These are phyloP conservation scores for Catostomus latipinnis DNA, from an alignment of 2,797 vertebrate genomes.

Conservation along the genomic window DNA sequence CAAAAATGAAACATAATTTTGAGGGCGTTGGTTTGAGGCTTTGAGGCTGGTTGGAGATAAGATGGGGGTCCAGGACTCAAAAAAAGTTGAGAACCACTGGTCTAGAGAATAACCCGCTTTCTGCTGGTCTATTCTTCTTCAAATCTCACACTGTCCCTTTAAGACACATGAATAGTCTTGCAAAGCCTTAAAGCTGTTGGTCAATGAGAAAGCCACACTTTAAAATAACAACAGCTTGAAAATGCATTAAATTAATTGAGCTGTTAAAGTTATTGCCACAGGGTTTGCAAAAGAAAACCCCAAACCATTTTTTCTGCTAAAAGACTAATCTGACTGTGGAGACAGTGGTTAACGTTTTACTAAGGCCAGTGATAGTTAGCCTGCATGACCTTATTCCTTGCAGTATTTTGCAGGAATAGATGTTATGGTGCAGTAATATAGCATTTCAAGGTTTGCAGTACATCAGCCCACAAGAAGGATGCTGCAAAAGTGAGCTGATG, in stretches of 20 bases:
- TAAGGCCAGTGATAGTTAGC: background rate
- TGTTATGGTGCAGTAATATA: background rate
- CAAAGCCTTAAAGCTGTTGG: background rate
- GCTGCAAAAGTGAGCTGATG: no score
- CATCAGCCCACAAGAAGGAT: no score
- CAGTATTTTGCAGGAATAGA: no score
- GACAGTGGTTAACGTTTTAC: background rate
- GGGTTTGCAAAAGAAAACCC: background rate
- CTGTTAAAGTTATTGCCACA: conserved; percentile 5
- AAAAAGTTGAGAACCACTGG: no score
- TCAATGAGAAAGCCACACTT: conserved; percentile 24
- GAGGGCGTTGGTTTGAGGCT: no score
- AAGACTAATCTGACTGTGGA: conserved; percentile 3
- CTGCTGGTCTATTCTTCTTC: background rate
- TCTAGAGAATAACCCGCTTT: no score
- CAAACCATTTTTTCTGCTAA: conserved; percentile 5
- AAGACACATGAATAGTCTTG: background rate
- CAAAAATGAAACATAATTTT: no score
- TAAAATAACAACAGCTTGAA: conserved; percentile 14
- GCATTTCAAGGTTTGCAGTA: background rate
- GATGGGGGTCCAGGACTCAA: no score
- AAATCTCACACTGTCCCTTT: background rate
- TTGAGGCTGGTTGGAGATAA: no score
- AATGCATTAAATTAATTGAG: conserved; percentile 14
- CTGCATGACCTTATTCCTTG: no score